Evolutionary conservation across 2,888 invertebrate genomes (phyloP).

Genomic region (Chaitophorus viminalis): DNA sequence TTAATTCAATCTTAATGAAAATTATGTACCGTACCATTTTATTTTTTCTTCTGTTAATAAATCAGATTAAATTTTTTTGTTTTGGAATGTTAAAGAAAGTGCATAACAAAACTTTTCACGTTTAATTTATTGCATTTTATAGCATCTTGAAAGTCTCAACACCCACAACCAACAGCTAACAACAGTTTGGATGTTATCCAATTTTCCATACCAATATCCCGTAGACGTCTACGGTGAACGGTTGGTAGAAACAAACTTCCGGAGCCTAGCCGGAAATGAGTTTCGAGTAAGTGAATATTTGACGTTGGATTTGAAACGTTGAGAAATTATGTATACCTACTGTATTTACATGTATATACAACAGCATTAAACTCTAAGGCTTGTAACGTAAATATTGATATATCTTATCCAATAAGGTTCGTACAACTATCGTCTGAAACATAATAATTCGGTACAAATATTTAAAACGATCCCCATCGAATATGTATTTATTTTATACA

Average conservation of each 20-base stretch:
- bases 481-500: too few relatives aligned
- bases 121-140: slow-evolving; percentile 44
- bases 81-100: slow-evolving; percentile 10
- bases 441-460: too few relatives aligned
- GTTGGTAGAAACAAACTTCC: slow-evolving; percentile 52
- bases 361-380: background rate
- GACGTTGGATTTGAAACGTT: slow-evolving; percentile 32
- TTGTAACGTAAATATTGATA: slow-evolving; percentile 18
- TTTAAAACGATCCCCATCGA: too few relatives aligned
- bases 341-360: background rate
- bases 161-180: slow-evolving; percentile 9
- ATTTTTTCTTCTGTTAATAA: slow-evolving; percentile 19
- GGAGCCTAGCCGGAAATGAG: slow-evolving; percentile 47
- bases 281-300: slow-evolving; percentile 58
- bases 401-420: background rate
- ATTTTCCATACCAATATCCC: slow-evolving; percentile 48
- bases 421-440: background rate
- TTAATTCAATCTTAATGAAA: background rate
- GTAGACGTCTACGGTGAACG: background rate
- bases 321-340: background rate
- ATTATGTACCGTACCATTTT: background rate
- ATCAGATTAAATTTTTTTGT: slow-evolving; percentile 42
- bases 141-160: slow-evolving; percentile 46
- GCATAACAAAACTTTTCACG: slow-evolving; percentile 34
- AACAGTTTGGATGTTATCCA: slow-evolving; percentile 51